Base-by-base conservation (phyloP, 2,797 vertebrate species). In the Channa striata region DNA sequence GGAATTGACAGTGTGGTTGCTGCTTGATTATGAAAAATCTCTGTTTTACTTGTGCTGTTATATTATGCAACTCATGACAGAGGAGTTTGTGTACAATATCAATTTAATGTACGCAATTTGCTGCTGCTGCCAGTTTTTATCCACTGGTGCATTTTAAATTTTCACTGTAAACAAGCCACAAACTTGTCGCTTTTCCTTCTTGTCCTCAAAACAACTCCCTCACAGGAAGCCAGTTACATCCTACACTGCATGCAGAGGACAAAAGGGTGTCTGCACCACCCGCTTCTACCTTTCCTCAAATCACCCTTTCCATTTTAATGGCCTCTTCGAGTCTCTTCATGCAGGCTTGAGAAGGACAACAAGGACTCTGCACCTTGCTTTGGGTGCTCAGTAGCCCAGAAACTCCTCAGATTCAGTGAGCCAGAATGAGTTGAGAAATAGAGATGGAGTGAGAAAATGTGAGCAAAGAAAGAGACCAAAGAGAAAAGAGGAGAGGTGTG, bases 341-440 rank as follows among this genome's bases (percentile, higher is more conserved):
- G 66, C 53, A 69, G 69, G n/a, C 54, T 61, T 5, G 19, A 59
- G 30, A 51, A 74, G 52, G 68, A 80, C 49, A 71, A 62, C 68
- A 49, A 57, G 58, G 65, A 67, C 57, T 64, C 63, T 63, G 61
- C 69, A 64, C 42, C 78, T 70, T 78, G 57, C 25, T 74, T 62
- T 68, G 43, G 60, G 19, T 17, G 56, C 83, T 91, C 90, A 87
- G 85, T 79, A 86, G 77, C 87, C 85, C 78, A 94, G 93, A 93
- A 92, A 81, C 75, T 71, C 50, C 92, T 95, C 92, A 86, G 89
- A 89, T 85, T 97, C 94, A 96, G 87, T 95, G 94, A 95, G 92
- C 93, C 94, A 93, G 94, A 96, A 94, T 56, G 70, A 86, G 93
- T 81, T 69, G 71, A 72, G 59, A 51, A 47, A 60, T 58, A 40